Conservation (phyloP, 2,113 vertebrate species). For the Mustela nigripes region DNA sequence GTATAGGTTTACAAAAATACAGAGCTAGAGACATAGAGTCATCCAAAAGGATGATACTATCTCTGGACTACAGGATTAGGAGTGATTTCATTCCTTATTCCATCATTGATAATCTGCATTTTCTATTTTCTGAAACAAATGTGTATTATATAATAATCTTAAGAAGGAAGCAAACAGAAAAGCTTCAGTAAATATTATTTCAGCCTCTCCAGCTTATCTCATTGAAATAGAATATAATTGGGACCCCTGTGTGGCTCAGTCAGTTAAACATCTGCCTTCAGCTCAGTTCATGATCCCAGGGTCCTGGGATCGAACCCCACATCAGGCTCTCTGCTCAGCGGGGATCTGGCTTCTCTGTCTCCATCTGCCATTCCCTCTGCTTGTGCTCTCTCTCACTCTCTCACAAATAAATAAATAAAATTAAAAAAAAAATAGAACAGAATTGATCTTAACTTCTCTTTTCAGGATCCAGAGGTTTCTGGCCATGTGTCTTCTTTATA, state of each 20-base stretch:
- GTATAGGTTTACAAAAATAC: not conserved
- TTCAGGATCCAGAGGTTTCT: not conserved
- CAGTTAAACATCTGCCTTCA: not conserved
- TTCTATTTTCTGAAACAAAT: not conserved
- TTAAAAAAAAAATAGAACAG: not conserved
- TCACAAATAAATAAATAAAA: not conserved
- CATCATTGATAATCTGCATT: not conserved
- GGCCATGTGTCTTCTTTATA: not conserved
- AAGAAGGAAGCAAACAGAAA: slow-evolving; percentile 21
- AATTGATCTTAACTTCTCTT: not conserved
- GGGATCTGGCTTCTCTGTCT: not conserved
- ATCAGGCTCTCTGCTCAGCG: not conserved
- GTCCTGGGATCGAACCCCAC: not conserved
- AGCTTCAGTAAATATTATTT: not conserved
- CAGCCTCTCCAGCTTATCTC: not conserved
- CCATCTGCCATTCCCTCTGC: not conserved
- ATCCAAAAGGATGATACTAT: not conserved
- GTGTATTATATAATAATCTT: not conserved
- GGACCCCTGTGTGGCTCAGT: not conserved
- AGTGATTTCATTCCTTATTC: not conserved
- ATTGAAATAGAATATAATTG: not conserved
- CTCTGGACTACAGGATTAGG: not conserved
- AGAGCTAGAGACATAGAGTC: not conserved
- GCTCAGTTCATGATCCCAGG: not conserved
- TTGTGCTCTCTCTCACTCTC: not conserved